phyloP scores from a whole-genome alignment of 1,140 invertebrate genomes.

The Protaetia brevitarsis region DNA sequence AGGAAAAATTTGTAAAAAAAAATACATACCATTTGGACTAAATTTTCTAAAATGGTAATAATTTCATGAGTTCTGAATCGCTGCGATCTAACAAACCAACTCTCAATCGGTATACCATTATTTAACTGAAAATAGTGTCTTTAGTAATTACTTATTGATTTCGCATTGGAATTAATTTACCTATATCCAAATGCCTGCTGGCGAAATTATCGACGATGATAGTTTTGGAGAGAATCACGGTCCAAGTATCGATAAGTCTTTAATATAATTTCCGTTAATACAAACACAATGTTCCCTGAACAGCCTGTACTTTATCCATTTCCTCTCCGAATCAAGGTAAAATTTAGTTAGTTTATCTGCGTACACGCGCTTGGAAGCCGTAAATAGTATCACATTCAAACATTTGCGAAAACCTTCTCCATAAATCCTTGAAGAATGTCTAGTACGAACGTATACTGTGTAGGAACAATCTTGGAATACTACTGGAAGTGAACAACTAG shows the following conservation, averaged over 20 bases:
- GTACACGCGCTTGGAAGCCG: constrained; percentile 93
- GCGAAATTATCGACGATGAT: constrained; percentile 93
- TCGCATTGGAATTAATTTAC: constrained; percentile 47
- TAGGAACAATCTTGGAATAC: constrained; percentile 78
- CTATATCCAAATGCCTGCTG: constrained; percentile 88
- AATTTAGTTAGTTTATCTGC: constrained; percentile 91
- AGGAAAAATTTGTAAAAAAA: too few species aligned
- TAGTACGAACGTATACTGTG: constrained; percentile 86
- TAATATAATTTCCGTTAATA: constrained; percentile 95
- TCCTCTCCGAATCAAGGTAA: constrained; percentile 86
- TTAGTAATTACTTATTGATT: neutral
- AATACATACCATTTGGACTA: constrained; percentile 70
- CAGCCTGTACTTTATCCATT: constrained; percentile 86
- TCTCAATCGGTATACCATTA: constrained; percentile 96
- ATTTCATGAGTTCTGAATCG: constrained; percentile 87
- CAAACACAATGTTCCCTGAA: constrained; percentile 95
- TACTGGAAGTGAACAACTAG: constrained; percentile 91
- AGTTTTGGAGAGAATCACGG: constrained; percentile 87
- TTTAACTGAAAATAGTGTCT: constrained; percentile 83
- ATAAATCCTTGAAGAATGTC: constrained; percentile 91
- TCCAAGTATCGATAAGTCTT: constrained; percentile 90
- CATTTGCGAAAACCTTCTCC: constrained; percentile 76
- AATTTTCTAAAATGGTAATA: constrained; percentile 90
- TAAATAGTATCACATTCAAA: constrained; percentile 97
- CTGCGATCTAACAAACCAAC: constrained; percentile 92